phyloP scores from a whole-genome alignment of 53 echinoderm and acorn worm genomes.

The Antedon mediterranea region DNA sequence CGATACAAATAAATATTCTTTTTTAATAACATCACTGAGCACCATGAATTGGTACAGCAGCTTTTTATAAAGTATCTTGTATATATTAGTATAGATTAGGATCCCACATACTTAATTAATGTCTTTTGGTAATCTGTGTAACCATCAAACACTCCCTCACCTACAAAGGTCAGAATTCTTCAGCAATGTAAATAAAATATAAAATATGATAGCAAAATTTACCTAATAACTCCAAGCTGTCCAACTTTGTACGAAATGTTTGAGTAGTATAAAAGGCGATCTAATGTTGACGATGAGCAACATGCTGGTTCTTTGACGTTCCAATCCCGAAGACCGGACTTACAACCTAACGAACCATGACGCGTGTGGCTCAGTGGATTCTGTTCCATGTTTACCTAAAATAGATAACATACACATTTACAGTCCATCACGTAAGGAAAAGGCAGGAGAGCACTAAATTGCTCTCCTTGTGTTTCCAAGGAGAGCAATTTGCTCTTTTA shows the following conservation, averaged over 20 bases:
- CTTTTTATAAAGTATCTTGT: neutral
- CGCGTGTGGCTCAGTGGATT: constrained; percentile 41
- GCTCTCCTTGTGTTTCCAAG: too few relatives aligned
- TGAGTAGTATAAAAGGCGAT: constrained; percentile 50
- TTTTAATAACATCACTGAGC: too few relatives aligned
- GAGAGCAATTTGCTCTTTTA: neutral
- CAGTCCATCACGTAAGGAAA: too few relatives aligned
- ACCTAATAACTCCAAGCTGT: constrained; percentile 87
- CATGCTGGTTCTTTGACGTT: constrained; percentile 12
- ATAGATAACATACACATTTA: neutral
- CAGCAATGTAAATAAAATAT: too few relatives aligned
- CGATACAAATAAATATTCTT: too few relatives aligned
- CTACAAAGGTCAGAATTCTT: too few relatives aligned
- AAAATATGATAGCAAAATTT: too few relatives aligned
- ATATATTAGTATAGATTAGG: too few relatives aligned
- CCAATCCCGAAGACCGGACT: constrained; percentile 7
- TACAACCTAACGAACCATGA: constrained; percentile 41
- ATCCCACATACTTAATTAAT: too few relatives aligned
- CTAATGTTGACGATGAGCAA: constrained; percentile 32
- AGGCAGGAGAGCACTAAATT: too few relatives aligned
- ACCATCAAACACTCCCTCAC: too few relatives aligned
- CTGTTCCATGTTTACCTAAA: neutral
- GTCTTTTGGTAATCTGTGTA: too few relatives aligned
- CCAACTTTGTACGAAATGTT: constrained; percentile 67
- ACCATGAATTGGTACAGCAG: neutral